Conservation (phyloP, 2,797 vertebrate species). For the Heliangelus exortis region DNA sequence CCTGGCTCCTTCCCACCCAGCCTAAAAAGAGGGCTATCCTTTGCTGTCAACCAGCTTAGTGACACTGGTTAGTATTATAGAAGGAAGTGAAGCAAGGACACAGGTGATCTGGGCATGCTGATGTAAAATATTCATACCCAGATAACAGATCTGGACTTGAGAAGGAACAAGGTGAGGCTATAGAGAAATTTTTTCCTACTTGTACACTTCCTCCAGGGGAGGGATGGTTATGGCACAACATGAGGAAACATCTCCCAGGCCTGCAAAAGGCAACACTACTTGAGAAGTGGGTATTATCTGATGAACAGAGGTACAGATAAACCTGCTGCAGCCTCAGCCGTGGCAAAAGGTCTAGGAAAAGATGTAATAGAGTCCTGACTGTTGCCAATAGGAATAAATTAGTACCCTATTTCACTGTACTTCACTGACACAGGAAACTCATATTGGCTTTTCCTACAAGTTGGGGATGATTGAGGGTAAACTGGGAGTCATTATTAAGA, state of each 20-base stretch:
- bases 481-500: constrained; percentile 1
- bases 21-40: not conserved
- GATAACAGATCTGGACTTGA: not conserved
- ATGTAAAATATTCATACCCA: not conserved
- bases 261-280: not conserved
- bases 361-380: not conserved
- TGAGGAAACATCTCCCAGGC: not conserved
- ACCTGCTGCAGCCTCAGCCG: not conserved
- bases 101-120: not conserved
- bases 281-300: not conserved
- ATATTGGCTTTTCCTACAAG: not conserved
- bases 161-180: not conserved
- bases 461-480: not conserved
- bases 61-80: not conserved
- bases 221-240: not conserved
- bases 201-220: not conserved
- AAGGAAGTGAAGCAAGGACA: not conserved
- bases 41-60: not conserved
- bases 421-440: not conserved
- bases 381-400: not conserved
- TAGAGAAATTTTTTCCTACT: not conserved
- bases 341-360: not conserved
- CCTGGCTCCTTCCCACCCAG: not conserved
- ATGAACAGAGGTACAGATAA: not conserved
- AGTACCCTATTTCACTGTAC: not conserved